Percentiles rank a stretch among this genome's conserved stretches.
Conservation (phyloP, 2,888 invertebrate genomes). For the Psylliodes chrysocephalus region DNA sequence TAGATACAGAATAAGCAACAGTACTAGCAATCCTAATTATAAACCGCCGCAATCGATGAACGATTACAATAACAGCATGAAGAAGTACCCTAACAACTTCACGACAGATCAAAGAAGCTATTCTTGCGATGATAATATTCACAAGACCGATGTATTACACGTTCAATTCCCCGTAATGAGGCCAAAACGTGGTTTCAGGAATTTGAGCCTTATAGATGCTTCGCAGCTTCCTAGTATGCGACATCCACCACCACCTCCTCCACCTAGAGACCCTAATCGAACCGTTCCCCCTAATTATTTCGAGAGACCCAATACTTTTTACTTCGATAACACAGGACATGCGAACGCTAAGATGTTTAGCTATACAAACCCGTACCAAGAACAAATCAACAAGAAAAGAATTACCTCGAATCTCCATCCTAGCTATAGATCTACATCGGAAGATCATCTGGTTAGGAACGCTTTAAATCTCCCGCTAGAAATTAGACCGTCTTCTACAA, state of each 20-base stretch:
- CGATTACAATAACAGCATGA: slow-evolving; percentile 53
- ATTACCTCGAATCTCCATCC: slow-evolving; percentile 54
- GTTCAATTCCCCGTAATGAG: slow-evolving; percentile 57
- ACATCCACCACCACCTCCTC: slow-evolving; percentile 77
- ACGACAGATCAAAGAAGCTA: slow-evolving; percentile 56
- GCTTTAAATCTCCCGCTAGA: slow-evolving; percentile 50
- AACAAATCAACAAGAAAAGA: slow-evolving; percentile 56
- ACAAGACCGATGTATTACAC: slow-evolving; percentile 56
- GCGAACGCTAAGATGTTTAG: slow-evolving; percentile 49
- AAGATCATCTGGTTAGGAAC: slow-evolving; percentile 59
- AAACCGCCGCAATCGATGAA: slow-evolving; percentile 57
- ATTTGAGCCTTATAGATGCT: slow-evolving; percentile 56
- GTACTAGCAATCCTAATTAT: slow-evolving; percentile 55
- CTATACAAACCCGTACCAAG: slow-evolving; percentile 35
- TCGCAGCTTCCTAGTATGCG: slow-evolving; percentile 45
- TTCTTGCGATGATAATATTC: slow-evolving; percentile 61
- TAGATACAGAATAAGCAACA: slow-evolving; percentile 56
- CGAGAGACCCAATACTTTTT: slow-evolving; percentile 66
- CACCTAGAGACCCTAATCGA: slow-evolving; percentile 80
- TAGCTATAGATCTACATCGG: slow-evolving; percentile 59
- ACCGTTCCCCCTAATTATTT: slow-evolving; percentile 64
- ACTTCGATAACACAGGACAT: slow-evolving; percentile 63
- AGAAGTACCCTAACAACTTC: slow-evolving; percentile 34
- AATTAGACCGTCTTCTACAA: slow-evolving; percentile 61
- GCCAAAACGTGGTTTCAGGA: slow-evolving; percentile 53